These are phyloP conservation scores for Sciurus niger DNA, from an alignment of 2,113 vertebrate species.

Conservation along the genomic window DNA sequence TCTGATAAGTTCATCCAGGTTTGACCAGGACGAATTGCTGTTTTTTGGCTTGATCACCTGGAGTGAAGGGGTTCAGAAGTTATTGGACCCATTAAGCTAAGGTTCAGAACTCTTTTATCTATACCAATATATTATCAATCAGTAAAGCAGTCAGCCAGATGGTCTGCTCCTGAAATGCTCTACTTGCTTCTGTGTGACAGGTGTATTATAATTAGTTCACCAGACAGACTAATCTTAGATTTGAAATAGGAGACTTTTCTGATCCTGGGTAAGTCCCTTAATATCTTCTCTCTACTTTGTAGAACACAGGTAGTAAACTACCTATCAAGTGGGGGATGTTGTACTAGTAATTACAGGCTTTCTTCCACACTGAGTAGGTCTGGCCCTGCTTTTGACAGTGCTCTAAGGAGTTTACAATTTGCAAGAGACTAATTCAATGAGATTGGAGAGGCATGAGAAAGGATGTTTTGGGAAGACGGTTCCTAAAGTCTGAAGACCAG, in stretches of 20 bases:
- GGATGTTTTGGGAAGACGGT: background rate
- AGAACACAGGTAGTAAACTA: background rate
- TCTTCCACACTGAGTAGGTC: background rate
- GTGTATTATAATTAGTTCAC: background rate
- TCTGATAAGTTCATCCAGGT: background rate
- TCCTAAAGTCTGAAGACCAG: background rate
- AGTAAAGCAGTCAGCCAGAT: background rate
- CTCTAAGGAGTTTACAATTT: background rate
- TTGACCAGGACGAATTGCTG: background rate
- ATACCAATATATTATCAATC: background rate
- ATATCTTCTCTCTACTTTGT: slow-evolving; percentile 16
- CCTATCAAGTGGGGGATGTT: background rate
- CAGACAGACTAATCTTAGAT: background rate
- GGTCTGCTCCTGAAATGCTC: slow-evolving; percentile 16
- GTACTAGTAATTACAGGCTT: background rate
- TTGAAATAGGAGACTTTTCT: slow-evolving; percentile 49
- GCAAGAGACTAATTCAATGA: background rate
- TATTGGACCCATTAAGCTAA: background rate
- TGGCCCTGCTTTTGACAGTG: background rate
- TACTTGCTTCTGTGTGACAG: background rate
- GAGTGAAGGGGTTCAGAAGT: background rate
- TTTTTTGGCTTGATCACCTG: background rate
- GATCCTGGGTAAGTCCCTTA: background rate
- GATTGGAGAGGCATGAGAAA: background rate
- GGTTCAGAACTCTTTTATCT: background rate